phyloP scores from a whole-genome alignment of 2,797 vertebrate genomes.

The Oreortyx pictus region DNA sequence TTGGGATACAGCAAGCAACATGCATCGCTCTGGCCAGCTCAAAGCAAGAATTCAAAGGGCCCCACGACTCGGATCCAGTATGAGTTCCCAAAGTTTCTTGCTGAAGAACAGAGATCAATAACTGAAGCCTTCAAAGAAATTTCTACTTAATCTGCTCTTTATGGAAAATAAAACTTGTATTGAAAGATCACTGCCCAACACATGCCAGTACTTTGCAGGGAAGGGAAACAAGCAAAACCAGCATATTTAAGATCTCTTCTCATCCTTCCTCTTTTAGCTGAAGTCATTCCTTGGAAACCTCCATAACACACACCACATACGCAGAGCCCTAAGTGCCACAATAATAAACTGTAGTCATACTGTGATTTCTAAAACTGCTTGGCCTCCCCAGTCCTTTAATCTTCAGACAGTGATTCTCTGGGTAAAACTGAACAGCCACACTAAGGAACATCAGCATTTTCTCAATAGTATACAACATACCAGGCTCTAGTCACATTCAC shows the following conservation, averaged over 20 bases:
- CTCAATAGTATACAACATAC: neutral
- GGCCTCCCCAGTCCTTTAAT: neutral
- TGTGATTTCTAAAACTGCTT: neutral
- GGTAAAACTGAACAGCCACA: neutral
- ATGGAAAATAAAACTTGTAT: neutral
- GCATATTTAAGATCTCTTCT: neutral
- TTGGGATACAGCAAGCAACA: neutral
- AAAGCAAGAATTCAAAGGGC: neutral
- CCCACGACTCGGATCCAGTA: neutral
- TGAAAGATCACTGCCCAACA: neutral
- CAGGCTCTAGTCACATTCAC: slow-evolving; percentile 19
- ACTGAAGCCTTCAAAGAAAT: neutral
- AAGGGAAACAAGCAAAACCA: neutral
- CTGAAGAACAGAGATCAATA: neutral
- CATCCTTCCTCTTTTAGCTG: neutral
- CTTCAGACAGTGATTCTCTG: neutral
- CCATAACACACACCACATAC: neutral
- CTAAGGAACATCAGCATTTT: slow-evolving; percentile 9
- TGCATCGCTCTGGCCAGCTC: neutral
- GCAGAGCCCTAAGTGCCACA: neutral
- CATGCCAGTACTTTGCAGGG: neutral
- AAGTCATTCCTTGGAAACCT: neutral
- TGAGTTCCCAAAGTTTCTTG: neutral
- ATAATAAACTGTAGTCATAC: neutral
- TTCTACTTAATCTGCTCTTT: neutral